Conservation (phyloP, 2,888 invertebrate genomes). For the Netelia fuscicornis region DNA sequence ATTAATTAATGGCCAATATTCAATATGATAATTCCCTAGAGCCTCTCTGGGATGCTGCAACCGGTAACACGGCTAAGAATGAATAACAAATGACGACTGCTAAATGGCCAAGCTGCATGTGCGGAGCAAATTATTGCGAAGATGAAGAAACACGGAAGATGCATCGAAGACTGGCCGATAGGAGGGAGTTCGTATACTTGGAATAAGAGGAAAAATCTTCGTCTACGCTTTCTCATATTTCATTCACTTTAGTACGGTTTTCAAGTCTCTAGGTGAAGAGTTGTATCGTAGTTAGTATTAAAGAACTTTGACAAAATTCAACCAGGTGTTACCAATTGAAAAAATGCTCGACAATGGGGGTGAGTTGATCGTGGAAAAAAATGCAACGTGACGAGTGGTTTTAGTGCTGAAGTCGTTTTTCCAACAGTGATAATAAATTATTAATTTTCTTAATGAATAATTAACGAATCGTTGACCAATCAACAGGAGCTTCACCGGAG, state of each 20-base stretch:
- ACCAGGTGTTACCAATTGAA: no score
- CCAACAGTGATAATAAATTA: no score
- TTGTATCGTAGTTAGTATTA: not conserved
- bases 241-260: slow-evolving; percentile 19
- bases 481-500: slow-evolving; percentile 14
- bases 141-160: slow-evolving; percentile 6
- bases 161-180: slow-evolving; percentile 3
- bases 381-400: not conserved
- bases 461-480: not conserved
- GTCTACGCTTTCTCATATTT: slow-evolving; percentile 23
- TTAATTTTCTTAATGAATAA: not conserved
- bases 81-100: not conserved
- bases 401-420: not conserved
- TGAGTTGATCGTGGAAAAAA: not conserved
- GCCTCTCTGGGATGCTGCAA: slow-evolving; percentile 4
- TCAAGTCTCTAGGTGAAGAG: slow-evolving; percentile 22
- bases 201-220: slow-evolving; percentile 24
- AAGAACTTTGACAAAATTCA: not conserved
- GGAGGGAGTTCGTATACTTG: slow-evolving; percentile 14
- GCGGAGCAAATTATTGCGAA: slow-evolving; percentile 15
- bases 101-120: slow-evolving; percentile 16
- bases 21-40: slow-evolving; percentile 10
- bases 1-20: not conserved
- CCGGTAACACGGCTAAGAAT: slow-evolving; percentile 2
- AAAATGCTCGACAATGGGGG: slow-evolving; percentile 23